Evolutionary conservation across 2,888 invertebrate genomes (phyloP).

Genomic region (Synergus gifuensis): DNA sequence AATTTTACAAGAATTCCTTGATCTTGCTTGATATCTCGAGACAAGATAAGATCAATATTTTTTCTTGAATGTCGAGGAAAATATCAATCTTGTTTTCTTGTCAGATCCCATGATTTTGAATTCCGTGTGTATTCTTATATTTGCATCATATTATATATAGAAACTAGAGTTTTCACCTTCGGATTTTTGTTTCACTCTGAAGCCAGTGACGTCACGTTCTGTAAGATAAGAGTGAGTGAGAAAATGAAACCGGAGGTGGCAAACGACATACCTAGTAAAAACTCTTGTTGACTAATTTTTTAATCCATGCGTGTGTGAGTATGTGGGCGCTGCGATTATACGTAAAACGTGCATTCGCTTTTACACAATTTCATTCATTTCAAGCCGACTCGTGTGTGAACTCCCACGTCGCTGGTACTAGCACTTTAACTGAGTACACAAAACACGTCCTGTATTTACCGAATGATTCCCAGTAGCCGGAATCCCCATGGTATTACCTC

Average conservation of each 20-base stretch:
- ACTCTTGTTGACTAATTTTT: conserved; percentile 30
- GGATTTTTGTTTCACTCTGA: too few species aligned
- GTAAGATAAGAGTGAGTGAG: too few species aligned
- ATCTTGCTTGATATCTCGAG: too few species aligned
- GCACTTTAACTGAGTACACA: conserved; percentile 51
- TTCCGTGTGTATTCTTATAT: background rate
- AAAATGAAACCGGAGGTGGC: too few species aligned
- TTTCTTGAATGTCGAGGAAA: too few species aligned
- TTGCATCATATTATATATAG: background rate
- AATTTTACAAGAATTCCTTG: too few species aligned
- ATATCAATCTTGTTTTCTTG: too few species aligned
- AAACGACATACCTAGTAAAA: background rate
- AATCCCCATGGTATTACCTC: conserved; percentile 43
- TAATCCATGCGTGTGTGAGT: background rate
- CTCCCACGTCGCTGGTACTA: conserved; percentile 32
- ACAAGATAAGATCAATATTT: too few species aligned
- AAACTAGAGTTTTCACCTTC: too few species aligned
- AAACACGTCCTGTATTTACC: conserved; percentile 54
- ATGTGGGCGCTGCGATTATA: background rate
- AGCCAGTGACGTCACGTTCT: too few species aligned
- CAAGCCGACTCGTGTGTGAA: background rate
- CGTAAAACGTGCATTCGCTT: background rate
- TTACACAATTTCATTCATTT: conserved; percentile 29
- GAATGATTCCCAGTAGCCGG: conserved; percentile 50
- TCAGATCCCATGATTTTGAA: background rate